Conservation (phyloP, 2,113 vertebrate genomes). For the Labrus mixtus region DNA sequence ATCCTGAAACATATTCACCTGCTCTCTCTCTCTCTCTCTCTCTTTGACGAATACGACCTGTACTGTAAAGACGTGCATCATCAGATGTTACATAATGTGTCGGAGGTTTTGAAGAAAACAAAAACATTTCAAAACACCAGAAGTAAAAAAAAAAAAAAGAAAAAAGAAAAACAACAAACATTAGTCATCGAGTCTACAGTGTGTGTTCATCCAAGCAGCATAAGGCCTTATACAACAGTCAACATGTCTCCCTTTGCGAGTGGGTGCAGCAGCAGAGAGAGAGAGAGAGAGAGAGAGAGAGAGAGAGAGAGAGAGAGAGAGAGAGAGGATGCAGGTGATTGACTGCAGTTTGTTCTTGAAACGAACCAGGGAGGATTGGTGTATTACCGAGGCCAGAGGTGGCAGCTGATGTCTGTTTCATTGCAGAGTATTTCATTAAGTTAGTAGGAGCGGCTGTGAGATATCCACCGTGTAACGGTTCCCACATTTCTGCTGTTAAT, state of each 20-base stretch:
- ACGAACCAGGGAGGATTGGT: conserved; percentile 17
- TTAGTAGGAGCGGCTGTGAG: neutral
- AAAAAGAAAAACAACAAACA: no score
- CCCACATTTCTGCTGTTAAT: neutral
- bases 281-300: conserved; percentile 3
- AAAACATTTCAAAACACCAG: conserved; percentile 55
- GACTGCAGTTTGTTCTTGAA: conserved; percentile 42
- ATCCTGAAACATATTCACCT: conserved; percentile 18
- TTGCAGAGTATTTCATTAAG: conserved; percentile 12
- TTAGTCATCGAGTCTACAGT: conserved; percentile 63
- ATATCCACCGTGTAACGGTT: neutral
- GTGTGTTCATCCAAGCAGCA: conserved; percentile 54
- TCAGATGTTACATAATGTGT: conserved; percentile 63
- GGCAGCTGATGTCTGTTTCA: conserved; percentile 14
- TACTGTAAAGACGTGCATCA: conserved; percentile 62
- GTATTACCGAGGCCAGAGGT: conserved; percentile 26
- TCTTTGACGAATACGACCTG: conserved; percentile 37
- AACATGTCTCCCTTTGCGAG: conserved; percentile 61
- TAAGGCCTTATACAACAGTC: conserved; percentile 64
- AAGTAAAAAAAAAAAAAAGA: conserved; percentile 46
- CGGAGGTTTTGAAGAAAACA: conserved; percentile 58
- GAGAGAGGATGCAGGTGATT: conserved; percentile 31
- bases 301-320: conserved; percentile 2
- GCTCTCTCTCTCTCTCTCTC: conserved; percentile 5
- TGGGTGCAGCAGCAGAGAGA: conserved; percentile 51